These are phyloP conservation scores for Eristalinus sepulchralis DNA, from an alignment of 2,888 invertebrate species.

Conservation along the genomic window DNA sequence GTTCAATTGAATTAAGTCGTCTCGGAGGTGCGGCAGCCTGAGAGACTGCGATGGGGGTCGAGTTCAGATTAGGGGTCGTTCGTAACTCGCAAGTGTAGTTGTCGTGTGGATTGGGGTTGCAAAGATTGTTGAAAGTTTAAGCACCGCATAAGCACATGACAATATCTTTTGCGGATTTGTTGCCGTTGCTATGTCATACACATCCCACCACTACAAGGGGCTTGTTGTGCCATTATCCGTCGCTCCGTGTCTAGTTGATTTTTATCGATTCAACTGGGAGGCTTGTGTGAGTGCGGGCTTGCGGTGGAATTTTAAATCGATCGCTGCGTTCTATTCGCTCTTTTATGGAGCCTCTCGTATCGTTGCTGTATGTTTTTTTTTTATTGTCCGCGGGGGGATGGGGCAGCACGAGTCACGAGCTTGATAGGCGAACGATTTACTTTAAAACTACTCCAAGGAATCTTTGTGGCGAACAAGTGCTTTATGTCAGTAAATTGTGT, in stretches of 20 bases:
- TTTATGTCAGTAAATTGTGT: slow-evolving; percentile 36
- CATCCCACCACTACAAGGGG: not conserved
- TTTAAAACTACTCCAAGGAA: not conserved
- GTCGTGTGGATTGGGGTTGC: slow-evolving; percentile 56
- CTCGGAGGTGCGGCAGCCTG: slow-evolving; percentile 9
- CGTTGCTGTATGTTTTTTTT: not conserved
- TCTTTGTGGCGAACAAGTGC: slow-evolving; percentile 13
- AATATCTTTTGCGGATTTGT: slow-evolving; percentile 21
- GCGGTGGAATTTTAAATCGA: slow-evolving; percentile 43
- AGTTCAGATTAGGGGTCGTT: slow-evolving; percentile 56
- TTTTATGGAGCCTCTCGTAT: not conserved
- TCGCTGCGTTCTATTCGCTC: not conserved
- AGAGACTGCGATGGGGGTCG: slow-evolving; percentile 9
- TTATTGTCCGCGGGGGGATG: not conserved
- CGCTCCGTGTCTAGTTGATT: slow-evolving; percentile 44
- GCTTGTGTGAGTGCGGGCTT: not conserved
- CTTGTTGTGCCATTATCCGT: slow-evolving; percentile 36
- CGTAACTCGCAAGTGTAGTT: slow-evolving; percentile 9
- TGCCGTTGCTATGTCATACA: slow-evolving; percentile 14
- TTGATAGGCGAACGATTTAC: slow-evolving; percentile 4
- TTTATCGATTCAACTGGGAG: slow-evolving; percentile 53
- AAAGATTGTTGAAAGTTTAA: slow-evolving; percentile 64
- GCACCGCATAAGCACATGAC: slow-evolving; percentile 64
- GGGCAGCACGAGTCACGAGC: not conserved
- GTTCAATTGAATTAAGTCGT: slow-evolving; percentile 69